phyloP scores from a whole-genome alignment of 1,140 invertebrate species.

The Portunus trituberculatus region DNA sequence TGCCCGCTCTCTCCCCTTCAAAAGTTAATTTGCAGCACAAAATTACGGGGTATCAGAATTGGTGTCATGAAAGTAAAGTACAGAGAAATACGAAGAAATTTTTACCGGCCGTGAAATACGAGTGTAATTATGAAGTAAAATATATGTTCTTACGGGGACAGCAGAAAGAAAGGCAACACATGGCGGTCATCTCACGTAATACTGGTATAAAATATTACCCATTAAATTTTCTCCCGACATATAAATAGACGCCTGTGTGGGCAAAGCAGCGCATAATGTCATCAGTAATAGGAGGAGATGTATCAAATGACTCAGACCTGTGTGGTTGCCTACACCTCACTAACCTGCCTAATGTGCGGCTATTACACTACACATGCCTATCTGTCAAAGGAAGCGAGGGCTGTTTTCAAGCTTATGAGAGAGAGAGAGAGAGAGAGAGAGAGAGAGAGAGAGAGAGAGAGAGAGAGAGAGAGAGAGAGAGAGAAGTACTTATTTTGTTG shows the following conservation, averaged over 20 bases:
- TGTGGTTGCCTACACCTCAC: neutral
- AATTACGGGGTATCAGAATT: too few species aligned
- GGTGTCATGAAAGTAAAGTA: too few species aligned
- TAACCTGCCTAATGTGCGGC: neutral
- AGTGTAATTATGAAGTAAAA: too few species aligned
- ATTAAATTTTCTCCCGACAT: neutral
- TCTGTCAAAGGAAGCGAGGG: neutral
- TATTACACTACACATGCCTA: neutral
- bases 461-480: neutral
- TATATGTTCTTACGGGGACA: too few species aligned
- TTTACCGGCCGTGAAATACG: too few species aligned
- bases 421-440: conserved; percentile 16
- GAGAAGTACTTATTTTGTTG: too few species aligned
- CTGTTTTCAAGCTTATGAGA: neutral
- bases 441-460: conserved; percentile 20
- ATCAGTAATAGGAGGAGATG: neutral
- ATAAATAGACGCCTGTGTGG: neutral
- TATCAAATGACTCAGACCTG: neutral
- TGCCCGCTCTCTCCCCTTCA: too few species aligned
- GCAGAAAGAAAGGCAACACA: too few species aligned
- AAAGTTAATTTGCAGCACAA: too few species aligned
- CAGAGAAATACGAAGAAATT: too few species aligned
- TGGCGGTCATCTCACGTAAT: too few species aligned
- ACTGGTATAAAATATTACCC: neutral
- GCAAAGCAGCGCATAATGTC: neutral